Base-by-base conservation (phyloP, 2,888 invertebrate species). In the Danaus chrysippus region DNA sequence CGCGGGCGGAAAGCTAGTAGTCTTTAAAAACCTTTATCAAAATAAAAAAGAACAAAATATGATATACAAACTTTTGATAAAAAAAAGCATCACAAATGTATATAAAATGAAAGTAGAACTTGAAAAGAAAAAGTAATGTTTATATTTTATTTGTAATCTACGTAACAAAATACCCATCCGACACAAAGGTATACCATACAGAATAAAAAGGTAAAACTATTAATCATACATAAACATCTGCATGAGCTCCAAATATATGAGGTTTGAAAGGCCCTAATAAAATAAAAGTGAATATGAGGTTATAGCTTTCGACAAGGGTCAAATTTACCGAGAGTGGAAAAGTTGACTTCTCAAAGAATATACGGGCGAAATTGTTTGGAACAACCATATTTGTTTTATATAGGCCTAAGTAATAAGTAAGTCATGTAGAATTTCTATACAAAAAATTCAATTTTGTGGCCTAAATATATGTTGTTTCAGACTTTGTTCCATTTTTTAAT, bases 371-470 rank as follows among this genome's bases (percentile, higher is more conserved):
- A 64, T 59, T 19, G 53, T 54, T 23, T 56, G 58, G 42, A 65
- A 65, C 54, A 58, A 62, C 58, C 61, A 59, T 64, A 64, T 68
- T 68, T 64, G 64, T 68, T 68, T 62, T 61, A 58, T 61, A n/a
- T 61, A 56, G 59, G 57, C 52, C 42, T 54, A 63, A 44, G 42
- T 56, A 55, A 54, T 54, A 54, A 43, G 52, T 19, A 58, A 56
- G 23, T 64, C 42, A 41, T 6, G 46, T 46, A 15, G 10, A 10
- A 8, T n/a, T 17, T 49, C n/a, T 15, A 49, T 49, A 6, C 3
- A 17, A 49, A 8, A 46, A 9, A 11, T 17, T n/a, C 17, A 10
- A 49, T 49, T 17, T 49, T 49, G 17, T 15, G 8, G 17, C 49
- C 17, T 1, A n/a, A 3, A 15, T 49, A 17, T 49, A 49, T 34